A percentile compares a stretch with the other conserved stretches of the same genome.
Evolutionary conservation across 2,888 invertebrate genomes (phyloP).

Genomic region (Isoperla grammatica): DNA sequence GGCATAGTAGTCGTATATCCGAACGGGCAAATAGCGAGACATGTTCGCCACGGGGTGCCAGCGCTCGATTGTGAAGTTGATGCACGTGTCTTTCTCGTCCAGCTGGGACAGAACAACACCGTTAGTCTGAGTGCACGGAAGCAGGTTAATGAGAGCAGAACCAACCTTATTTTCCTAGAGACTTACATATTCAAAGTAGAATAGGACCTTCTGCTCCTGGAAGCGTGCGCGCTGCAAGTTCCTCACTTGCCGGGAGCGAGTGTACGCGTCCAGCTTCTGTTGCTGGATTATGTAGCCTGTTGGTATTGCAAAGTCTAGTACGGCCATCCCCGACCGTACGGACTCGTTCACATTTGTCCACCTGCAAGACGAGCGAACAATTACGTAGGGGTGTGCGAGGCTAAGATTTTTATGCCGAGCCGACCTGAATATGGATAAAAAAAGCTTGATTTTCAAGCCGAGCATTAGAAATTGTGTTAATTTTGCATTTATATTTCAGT

Average conservation of each 20-base stretch:
- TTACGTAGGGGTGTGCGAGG: not conserved
- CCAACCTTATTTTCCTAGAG: constrained; percentile 4
- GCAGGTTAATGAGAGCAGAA: not conserved
- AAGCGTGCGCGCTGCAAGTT: constrained; percentile 82
- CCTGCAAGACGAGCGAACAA: constrained; percentile 44
- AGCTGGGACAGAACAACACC: constrained; percentile 55
- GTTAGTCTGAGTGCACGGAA: too few relatives aligned
- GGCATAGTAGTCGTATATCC: constrained; percentile 93
- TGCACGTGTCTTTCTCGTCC: constrained; percentile 77
- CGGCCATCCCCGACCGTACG: constrained; percentile 79
- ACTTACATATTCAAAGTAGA: constrained; percentile 91
- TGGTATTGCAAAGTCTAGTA: constrained; percentile 79
- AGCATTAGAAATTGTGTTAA: too few relatives aligned
- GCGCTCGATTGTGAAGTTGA: constrained; percentile 87
- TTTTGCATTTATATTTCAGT: too few relatives aligned
- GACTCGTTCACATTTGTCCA: constrained; percentile 77
- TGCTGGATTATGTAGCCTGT: constrained; percentile 90
- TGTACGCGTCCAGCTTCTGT: constrained; percentile 80
- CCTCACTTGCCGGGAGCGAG: constrained; percentile 68
- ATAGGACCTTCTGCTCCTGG: constrained; percentile 73
- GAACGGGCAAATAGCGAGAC: constrained; percentile 84
- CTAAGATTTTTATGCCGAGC: not conserved
- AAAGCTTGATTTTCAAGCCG: too few relatives aligned
- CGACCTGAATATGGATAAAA: not conserved
- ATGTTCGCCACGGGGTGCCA: constrained; percentile 97